Evolutionary conservation across 2,888 invertebrate genomes (phyloP), one percentile per base, ranked within the genome.

Genomic region (Scaptomyza parva): DNA sequence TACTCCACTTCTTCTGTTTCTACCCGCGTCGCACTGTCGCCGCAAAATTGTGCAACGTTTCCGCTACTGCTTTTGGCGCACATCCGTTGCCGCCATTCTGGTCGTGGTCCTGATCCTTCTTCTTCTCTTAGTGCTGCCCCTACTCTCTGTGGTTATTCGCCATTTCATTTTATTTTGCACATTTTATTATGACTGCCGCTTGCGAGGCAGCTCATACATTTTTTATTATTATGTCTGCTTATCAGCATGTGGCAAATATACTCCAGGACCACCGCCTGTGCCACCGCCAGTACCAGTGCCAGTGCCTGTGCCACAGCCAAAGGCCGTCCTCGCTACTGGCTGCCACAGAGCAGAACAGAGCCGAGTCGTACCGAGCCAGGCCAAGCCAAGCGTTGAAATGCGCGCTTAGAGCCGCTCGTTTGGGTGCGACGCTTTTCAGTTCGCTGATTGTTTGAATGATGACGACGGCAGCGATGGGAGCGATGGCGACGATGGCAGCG

Each of bases 221-320:
- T 83, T 83, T 83, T 83, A 83, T 83, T 86, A 83, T 83, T 83
- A 83, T 83, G 82, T 83, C 82, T 83, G 82, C 82, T 83, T 83
- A 83, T 83, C 82, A 83, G 82, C 82, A 83, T 83, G 82, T 86
- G 82, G 82, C 82, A 83, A 83, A 83, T 83, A 83, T 85, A 81
- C 81, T 82, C 85, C 76, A 64, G 76, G 67, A 61, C 64, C 73
- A 61, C 75, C 70, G 70, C 43, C 61, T 58, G 61, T 61, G 65
- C 62, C 47, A 41, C n/a, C n/a, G n/a, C n/a, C n/a, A n/a, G n/a
- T n/a, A n/a, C 85, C 76, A 64, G 76, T 64, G 59, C 64, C 73
- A 61, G 70, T 66, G 70, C 43, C 61, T 58, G 61, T 62, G 65
- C 63, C 48, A 43, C 24, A 35, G 22, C 28, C 41, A 54, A 39